Conservation (phyloP, 1,140 invertebrate species). For the Diorhabda carinulata region DNA sequence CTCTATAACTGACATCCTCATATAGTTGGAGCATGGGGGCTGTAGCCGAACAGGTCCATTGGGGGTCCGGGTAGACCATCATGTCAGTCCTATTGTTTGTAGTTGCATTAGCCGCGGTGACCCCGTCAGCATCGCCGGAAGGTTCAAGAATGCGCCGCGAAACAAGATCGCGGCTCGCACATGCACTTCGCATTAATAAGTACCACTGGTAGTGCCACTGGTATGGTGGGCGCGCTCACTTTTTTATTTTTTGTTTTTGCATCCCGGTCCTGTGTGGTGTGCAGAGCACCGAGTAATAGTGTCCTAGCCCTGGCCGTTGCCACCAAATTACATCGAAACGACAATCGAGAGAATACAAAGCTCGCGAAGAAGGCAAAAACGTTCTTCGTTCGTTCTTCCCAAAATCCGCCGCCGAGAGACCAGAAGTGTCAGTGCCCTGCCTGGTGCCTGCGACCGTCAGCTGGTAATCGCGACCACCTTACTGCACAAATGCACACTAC, state of each 20-base stretch:
- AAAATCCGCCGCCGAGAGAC: background rate
- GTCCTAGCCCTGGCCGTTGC: background rate
- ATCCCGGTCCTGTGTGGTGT: background rate
- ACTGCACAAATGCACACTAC: conserved; percentile 24
- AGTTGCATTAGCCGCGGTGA: conserved; percentile 24
- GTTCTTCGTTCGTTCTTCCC: background rate
- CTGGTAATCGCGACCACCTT: conserved; percentile 20
- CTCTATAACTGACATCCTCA: conserved; percentile 48
- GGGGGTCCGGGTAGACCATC: conserved; percentile 49
- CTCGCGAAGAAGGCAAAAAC: background rate
- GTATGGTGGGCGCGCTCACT: conserved; percentile 4
- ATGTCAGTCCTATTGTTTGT: conserved; percentile 34
- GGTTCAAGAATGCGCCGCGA: conserved; percentile 41
- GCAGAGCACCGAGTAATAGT: background rate
- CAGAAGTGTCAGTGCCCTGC: conserved; percentile 20
- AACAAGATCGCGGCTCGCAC: conserved; percentile 39
- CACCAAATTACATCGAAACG: background rate
- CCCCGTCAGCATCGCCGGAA: conserved; percentile 28
- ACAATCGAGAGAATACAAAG: background rate
- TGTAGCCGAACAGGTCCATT: conserved; percentile 44
- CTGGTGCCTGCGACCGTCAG: conserved; percentile 7
- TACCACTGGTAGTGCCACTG: conserved; percentile 11
- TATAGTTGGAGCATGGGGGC: conserved; percentile 48
- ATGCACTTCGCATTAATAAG: conserved; percentile 40
- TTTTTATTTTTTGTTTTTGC: conserved; percentile 4